A percentile compares a stretch with the other conserved stretches of the same genome.
phyloP scores from a whole-genome alignment of 2,113 vertebrate species.

The Silurus meridionalis region DNA sequence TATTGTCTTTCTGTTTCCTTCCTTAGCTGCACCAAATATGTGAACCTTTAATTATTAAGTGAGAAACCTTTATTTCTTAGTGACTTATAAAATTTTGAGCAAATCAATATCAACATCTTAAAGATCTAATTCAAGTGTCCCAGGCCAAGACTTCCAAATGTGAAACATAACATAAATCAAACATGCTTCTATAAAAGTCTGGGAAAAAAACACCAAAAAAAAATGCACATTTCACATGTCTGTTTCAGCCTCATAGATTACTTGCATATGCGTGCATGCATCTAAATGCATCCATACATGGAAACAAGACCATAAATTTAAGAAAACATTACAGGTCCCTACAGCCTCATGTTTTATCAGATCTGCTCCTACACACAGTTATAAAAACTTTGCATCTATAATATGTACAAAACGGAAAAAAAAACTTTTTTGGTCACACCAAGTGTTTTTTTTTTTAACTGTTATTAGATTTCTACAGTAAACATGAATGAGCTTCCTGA shows the following conservation, averaged over 20 bases:
- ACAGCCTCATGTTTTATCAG: background rate
- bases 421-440: background rate
- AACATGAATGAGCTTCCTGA: slow-evolving; percentile 12
- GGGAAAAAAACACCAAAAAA: background rate
- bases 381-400: background rate
- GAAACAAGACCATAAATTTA: background rate
- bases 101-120: slow-evolving; percentile 15
- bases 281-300: background rate
- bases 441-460: background rate
- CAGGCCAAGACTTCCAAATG: background rate
- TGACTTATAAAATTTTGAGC: background rate
- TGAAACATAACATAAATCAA: slow-evolving; percentile 13
- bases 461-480: background rate
- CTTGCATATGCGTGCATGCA: background rate
- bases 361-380: background rate
- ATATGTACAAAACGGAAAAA: background rate
- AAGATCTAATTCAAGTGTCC: slow-evolving; percentile 13
- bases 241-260: background rate
- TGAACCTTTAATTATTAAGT: slow-evolving; percentile 12
- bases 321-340: background rate
- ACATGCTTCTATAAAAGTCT: background rate
- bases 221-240: background rate
- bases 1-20: background rate
- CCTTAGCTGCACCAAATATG: background rate
- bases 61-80: background rate